These are phyloP conservation scores for Phenacoccus solenopsis DNA, from an alignment of 1,140 invertebrate species.

Conservation along the genomic window DNA sequence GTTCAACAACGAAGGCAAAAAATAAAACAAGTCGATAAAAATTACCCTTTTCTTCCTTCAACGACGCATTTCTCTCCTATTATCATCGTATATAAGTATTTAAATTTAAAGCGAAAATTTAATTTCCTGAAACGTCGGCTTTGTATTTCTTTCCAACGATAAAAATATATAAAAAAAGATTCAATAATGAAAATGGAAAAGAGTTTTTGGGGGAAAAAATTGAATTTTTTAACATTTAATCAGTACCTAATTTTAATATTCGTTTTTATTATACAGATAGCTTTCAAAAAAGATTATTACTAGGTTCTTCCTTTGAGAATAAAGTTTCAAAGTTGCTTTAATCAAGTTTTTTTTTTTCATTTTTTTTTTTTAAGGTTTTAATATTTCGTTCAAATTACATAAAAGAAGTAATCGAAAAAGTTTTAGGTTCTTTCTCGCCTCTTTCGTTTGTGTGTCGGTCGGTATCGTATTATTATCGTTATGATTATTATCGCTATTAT, in stretches of 20 bases:
- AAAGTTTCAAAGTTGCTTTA: conserved; percentile 7
- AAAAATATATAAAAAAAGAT: neutral
- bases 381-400: conserved; percentile 3
- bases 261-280: conserved; percentile 16
- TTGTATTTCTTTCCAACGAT: neutral
- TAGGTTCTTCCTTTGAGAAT: conserved; percentile 14
- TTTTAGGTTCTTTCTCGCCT: neutral
- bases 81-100: neutral
- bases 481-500: neutral
- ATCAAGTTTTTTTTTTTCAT: neutral
- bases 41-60: neutral
- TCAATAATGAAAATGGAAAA: conserved; percentile 3
- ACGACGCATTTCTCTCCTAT: neutral
- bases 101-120: neutral
- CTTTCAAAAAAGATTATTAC: conserved; percentile 14
- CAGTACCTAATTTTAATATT: conserved; percentile 15
- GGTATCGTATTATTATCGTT: neutral
- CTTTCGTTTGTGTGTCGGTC: neutral
- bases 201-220: neutral
- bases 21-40: neutral
- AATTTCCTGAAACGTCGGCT: neutral
- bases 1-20: neutral
- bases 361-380: neutral
- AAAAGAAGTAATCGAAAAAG: neutral
- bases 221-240: conserved; percentile 15